Base-by-base conservation (phyloP, 2,888 invertebrate species). In the Teinopalpus imperialis region DNA sequence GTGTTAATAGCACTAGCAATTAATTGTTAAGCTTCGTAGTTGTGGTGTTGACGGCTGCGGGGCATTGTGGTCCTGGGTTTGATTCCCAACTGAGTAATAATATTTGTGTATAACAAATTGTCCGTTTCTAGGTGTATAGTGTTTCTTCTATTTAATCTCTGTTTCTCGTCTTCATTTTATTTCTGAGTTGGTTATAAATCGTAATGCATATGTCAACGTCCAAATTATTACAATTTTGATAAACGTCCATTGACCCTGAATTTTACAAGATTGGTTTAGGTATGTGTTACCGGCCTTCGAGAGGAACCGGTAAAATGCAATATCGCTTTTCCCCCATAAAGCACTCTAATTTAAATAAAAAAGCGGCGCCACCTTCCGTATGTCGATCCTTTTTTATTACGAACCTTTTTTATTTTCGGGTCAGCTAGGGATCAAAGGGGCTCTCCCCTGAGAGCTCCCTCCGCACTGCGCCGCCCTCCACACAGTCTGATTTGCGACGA, bases 331-430 rank as follows among this genome's bases (percentile, higher is more conserved):
- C 82, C 81, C 80, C 85, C 81, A 88, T 87, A 88, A 87, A 88
- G 87, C 85, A 86, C 86, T 88, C 87, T 85, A 88, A 87, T 88
- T 88, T 88, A 88, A 88, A 88, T 87, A 88, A 87, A 88, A 88
- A 88, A 87, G 85, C 85, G 82, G 81, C 87, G 83, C 85, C 85
- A 87, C 87, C 86, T 86, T 87, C 85, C 87, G 87, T 88, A 87
- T 87, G 87, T 87, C 83, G 85, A 85, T 79, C 81, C 82, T 81
- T 86, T 81, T 88, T 86, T 86, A 86, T 86, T 87, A 85, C 77
- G 83, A 80, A 81, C 87, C 24, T 87, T 88, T 87, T 88, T 88
- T 87, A 87, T 86, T 87, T 83, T 86, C 81, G 88, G 88, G 88
- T 88, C 88, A 87, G 86, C 86, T 76, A 69, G 83, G 85, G 88